Percentiles rank a stretch among this genome's conserved stretches.
These are phyloP conservation scores for Apamea monoglypha DNA, from an alignment of 2,888 invertebrate genomes.

Conservation along the genomic window DNA sequence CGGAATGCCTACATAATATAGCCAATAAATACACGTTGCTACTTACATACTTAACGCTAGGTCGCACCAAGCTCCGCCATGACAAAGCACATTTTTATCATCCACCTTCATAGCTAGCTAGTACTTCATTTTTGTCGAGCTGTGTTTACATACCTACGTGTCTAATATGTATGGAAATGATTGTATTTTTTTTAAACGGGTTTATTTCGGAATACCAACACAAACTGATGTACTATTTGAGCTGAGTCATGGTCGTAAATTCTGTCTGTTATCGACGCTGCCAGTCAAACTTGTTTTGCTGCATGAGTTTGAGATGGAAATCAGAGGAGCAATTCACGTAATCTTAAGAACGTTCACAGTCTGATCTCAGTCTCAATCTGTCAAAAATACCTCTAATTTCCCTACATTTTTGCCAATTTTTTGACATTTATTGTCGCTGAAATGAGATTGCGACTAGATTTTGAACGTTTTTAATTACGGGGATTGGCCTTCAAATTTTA, in stretches of 20 bases:
- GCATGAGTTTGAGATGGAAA: constrained; percentile 25
- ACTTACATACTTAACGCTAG: constrained; percentile 46
- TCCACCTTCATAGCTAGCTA: constrained; percentile 43
- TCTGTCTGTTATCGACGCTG: constrained; percentile 22
- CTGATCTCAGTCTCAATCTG: not conserved
- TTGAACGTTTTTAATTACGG: not conserved
- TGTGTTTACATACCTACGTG: constrained; percentile 33
- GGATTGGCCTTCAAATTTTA: not conserved
- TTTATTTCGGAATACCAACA: constrained; percentile 29
- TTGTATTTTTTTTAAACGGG: constrained; percentile 38
- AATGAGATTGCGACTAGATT: not conserved
- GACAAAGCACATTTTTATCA: constrained; percentile 68
- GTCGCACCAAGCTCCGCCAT: constrained; percentile 55
- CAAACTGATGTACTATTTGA: constrained; percentile 35
- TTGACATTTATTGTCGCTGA: not conserved
- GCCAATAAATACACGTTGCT: constrained; percentile 51
- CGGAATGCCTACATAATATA: constrained; percentile 20
- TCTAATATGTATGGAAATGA: constrained; percentile 31
- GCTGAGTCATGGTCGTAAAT: constrained; percentile 55
- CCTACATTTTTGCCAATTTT: not conserved
- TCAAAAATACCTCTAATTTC: not conserved
- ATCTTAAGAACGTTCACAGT: not conserved
- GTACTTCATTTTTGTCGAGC: constrained; percentile 39
- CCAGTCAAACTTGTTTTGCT: constrained; percentile 27
- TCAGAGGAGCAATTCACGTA: not conserved